Evolutionary conservation across 37 sponge, comb jelly and placozoan genomes (phyloP).

Genomic region (Lycopodina hypogea): DNA sequence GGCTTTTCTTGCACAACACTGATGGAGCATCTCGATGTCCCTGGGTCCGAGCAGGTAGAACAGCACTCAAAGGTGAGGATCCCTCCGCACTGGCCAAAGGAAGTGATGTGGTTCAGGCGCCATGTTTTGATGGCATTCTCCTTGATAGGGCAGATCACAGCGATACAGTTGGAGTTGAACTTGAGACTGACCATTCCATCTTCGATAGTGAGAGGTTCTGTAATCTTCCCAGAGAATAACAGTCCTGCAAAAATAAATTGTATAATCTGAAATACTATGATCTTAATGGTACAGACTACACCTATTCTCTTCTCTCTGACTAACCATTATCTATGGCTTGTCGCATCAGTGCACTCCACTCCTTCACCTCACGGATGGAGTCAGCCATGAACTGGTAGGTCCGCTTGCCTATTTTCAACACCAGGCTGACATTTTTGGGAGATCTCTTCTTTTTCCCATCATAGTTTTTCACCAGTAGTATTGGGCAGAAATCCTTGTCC

Average conservation of each 20-base stretch:
- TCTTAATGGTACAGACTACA: background rate
- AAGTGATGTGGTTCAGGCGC: constrained; percentile 56
- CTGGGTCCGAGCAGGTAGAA: constrained; percentile 36
- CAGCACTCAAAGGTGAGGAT: constrained; percentile 70
- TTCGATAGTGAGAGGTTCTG: constrained; percentile 31
- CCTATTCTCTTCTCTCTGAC: background rate
- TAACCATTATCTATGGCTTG: constrained; percentile 64
- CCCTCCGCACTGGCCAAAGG: constrained; percentile 72
- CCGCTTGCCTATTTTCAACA: constrained; percentile 55
- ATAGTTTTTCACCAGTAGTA: constrained; percentile 49
- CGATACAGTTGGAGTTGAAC: constrained; percentile 62
- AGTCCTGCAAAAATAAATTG: constrained; percentile 20
- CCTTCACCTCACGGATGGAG: constrained; percentile 45
- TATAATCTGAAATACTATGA: background rate
- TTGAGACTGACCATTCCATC: constrained; percentile 59
- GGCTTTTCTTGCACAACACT: constrained; percentile 57
- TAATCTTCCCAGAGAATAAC: constrained; percentile 49
- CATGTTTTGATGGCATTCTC: constrained; percentile 59
- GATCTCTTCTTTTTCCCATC: constrained; percentile 32
- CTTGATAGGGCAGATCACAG: constrained; percentile 60
- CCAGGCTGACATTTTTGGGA: constrained; percentile 24
- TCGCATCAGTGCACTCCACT: constrained; percentile 57
- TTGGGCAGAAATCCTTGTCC: constrained; percentile 38
- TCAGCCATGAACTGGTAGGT: constrained; percentile 56
- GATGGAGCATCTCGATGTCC: constrained; percentile 32